Base-by-base conservation (phyloP, 2,888 invertebrate genomes). In the Gymnosoma rotundatum region DNA sequence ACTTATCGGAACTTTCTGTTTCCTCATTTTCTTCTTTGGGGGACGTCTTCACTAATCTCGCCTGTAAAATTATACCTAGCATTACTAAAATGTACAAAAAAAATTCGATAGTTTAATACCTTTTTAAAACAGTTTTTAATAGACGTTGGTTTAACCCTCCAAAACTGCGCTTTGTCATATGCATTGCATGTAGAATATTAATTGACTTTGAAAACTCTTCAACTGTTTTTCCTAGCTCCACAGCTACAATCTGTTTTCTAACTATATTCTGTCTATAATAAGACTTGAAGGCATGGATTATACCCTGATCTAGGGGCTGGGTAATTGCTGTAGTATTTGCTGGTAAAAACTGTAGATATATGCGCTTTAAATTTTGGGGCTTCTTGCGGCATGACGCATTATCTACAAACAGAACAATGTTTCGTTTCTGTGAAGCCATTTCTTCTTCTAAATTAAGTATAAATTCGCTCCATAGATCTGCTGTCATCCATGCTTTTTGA, bases 21-120 rank as follows among this genome's bases (percentile, higher is more conserved):
- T 70, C 70, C 70, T 70, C 58, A 70, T 70, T 70, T 70, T 70
- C 70, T 70, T 70, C 70, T 70, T 70, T 60, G 60, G 70, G 70
- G 56, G 70, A 58, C 70, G 69, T 69, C 69, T 70, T 70, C 70
- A 70, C 32, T 70, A 70, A 70, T 58, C n/a, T 64, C 64, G 64
- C 45, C 64, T 64, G 64, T 64, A 64, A 64, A 64, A 64, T 64
- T 64, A 64, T 70, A 70, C 70, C 70, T 48, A 70, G 70, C 70
- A 60, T 69, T 70, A 45, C 58, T 69, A 56, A 70, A 58, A 70
- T 70, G 70, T 48, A 56, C 69, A 69, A 69, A 21, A 69, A 56
- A 69, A 66, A 66, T 66, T 52, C 66, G 66, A 66, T 69, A 58
- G 58, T 58, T 58, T 58, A 58, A 58, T 58, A 58, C 58, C 32